phyloP scores from a whole-genome alignment of 2,888 invertebrate genomes.

The Microplitis deprimator region DNA sequence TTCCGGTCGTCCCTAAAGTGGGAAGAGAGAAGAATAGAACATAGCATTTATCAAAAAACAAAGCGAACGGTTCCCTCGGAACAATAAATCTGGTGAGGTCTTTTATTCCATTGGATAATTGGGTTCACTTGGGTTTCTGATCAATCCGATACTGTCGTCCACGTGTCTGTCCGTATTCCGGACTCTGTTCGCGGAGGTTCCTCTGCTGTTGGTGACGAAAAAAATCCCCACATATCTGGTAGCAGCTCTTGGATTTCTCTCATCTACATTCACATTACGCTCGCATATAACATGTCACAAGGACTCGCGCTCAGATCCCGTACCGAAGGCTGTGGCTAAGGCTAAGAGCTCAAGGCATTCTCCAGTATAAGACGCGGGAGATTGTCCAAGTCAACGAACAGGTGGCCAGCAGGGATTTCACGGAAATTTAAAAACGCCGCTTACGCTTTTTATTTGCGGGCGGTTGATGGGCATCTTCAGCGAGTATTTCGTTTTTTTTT shows the following conservation, averaged over 20 bases:
- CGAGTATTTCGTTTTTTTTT: background rate
- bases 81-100: conserved; percentile 68
- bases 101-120: conserved; percentile 66
- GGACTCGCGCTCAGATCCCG: conserved; percentile 24
- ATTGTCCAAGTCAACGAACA: conserved; percentile 13
- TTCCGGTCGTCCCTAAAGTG: too few species aligned
- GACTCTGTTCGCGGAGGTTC: conserved; percentile 49
- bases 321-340: conserved; percentile 10
- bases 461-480: background rate
- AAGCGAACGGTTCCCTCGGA: conserved; percentile 55
- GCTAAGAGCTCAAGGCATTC: background rate
- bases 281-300: conserved; percentile 4
- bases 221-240: background rate
- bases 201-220: background rate
- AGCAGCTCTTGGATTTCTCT: background rate
- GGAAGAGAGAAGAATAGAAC: too few species aligned
- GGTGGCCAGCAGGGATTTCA: conserved; percentile 25
- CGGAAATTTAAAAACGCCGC: conserved; percentile 12
- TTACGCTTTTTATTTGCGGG: conserved; percentile 9
- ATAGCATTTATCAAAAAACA: too few species aligned
- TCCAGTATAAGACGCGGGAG: background rate
- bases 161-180: conserved; percentile 66
- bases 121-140: conserved; percentile 70
- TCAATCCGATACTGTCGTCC: conserved; percentile 71
- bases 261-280: conserved; percentile 4